Percentiles rank a stretch among this genome's conserved stretches.
These are phyloP conservation scores for Eupithecia subumbrata DNA, from an alignment of 2,888 invertebrate species.

Conservation along the genomic window DNA sequence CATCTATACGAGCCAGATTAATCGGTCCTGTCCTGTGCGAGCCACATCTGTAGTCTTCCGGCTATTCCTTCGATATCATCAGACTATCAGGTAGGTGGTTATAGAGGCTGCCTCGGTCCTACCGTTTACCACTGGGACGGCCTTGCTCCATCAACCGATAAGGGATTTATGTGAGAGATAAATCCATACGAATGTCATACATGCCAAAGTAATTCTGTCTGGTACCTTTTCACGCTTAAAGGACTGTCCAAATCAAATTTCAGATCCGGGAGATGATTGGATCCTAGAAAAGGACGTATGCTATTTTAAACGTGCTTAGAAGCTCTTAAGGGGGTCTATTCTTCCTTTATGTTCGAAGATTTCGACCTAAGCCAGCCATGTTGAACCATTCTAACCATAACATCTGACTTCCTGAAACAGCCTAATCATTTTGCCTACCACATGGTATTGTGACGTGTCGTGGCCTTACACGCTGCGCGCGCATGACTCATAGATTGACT, in stretches of 20 bases:
- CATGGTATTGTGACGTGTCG: slow-evolving; percentile 13
- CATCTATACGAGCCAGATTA: background rate
- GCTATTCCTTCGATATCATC: background rate
- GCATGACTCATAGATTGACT: slow-evolving; percentile 8
- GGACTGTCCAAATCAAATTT: background rate
- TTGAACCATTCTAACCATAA: slow-evolving; percentile 1
- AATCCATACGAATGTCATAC: background rate
- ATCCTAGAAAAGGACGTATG: too few relatives aligned
- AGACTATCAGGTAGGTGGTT: background rate
- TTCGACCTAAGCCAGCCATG: background rate
- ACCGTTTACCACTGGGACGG: background rate
- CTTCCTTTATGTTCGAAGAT: background rate
- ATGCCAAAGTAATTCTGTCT: too few relatives aligned
- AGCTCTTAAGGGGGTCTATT: too few relatives aligned
- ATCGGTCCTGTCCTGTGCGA: background rate
- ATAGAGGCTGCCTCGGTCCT: background rate
- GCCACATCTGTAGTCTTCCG: background rate
- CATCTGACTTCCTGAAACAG: slow-evolving; percentile 9
- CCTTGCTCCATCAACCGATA: background rate
- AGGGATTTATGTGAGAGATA: background rate
- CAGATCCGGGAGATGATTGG: background rate
- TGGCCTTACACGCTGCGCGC: slow-evolving; percentile 9
- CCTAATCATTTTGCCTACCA: slow-evolving; percentile 10
- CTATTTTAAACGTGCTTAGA: too few relatives aligned
- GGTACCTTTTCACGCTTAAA: background rate